Evolutionary conservation across 2,797 vertebrate genomes (phyloP).

Genomic region (Lagorchestes hirsutus): DNA sequence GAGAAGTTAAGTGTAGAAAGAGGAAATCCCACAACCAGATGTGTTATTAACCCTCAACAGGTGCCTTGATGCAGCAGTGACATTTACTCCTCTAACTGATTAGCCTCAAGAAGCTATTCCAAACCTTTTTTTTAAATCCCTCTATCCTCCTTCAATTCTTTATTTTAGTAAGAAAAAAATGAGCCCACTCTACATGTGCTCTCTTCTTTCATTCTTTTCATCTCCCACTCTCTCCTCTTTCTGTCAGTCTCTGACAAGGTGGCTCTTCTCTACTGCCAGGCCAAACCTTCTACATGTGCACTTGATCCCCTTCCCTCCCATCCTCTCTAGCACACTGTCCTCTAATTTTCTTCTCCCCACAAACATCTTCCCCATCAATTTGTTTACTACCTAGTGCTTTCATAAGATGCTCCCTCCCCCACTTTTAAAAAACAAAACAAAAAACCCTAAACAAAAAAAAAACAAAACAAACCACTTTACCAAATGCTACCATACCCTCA

Average conservation of each 20-base stretch:
- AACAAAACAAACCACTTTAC: not conserved
- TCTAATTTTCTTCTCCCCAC: not conserved
- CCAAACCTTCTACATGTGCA: not conserved
- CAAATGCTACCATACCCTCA: not conserved
- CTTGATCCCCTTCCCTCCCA: not conserved
- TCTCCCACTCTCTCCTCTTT: not conserved
- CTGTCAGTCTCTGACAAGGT: not conserved
- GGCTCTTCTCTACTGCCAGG: not conserved
- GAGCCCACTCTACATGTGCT: too few species aligned
- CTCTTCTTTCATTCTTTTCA: not conserved
- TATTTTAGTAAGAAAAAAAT: not conserved
- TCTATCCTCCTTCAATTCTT: not conserved
- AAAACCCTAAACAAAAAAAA: too few species aligned
- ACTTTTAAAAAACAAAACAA: not conserved
- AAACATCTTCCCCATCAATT: not conserved
- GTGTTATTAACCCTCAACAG: not conserved
- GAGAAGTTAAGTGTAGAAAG: not conserved
- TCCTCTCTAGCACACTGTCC: not conserved
- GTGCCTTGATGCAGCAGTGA: not conserved
- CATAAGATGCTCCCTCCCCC: not conserved
- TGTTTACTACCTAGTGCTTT: not conserved
- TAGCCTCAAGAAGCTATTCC: not conserved
- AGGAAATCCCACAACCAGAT: not conserved
- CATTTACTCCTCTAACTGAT: not conserved
- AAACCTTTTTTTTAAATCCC: not conserved